phyloP scores from a whole-genome alignment of 2,888 invertebrate genomes.

The Deroplatys truncata region DNA sequence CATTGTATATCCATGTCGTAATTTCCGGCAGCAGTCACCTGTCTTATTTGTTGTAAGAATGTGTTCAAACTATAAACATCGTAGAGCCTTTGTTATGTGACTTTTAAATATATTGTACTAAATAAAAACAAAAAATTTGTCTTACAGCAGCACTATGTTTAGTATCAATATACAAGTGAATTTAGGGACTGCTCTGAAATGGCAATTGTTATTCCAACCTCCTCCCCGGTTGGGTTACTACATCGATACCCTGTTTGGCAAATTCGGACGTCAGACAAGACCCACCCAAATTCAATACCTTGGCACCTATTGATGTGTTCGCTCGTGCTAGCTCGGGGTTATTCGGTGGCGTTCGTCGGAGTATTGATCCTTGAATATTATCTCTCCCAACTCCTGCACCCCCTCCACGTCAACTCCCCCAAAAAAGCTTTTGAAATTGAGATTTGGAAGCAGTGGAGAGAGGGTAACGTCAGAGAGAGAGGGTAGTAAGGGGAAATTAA shows the following conservation, averaged over 20 bases:
- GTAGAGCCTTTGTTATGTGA: no score
- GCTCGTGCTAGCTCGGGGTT: constrained; percentile 33
- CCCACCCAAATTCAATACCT: not conserved
- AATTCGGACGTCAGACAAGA: not conserved
- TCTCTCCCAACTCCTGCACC: constrained; percentile 30
- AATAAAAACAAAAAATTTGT: no score
- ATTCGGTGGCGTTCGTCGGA: constrained; percentile 24
- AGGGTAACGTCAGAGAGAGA: constrained; percentile 38
- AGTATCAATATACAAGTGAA: no score
- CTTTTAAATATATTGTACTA: no score
- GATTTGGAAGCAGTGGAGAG: constrained; percentile 44
- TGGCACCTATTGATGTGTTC: constrained; percentile 38
- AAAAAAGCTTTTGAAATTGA: constrained; percentile 45
- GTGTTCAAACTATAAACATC: no score
- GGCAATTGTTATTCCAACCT: no score
- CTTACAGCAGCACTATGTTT: no score
- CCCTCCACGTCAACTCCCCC: constrained; percentile 15
- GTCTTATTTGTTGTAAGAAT: not conserved
- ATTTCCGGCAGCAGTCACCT: no score
- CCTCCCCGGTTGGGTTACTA: not conserved
- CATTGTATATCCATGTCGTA: no score
- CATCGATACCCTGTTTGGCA: not conserved
- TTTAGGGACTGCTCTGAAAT: no score
- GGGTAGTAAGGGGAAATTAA: constrained; percentile 12
- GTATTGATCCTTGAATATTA: constrained; percentile 43